Conservation (phyloP, 2,888 invertebrate genomes). For the Chrysotoxum bicinctum region DNA sequence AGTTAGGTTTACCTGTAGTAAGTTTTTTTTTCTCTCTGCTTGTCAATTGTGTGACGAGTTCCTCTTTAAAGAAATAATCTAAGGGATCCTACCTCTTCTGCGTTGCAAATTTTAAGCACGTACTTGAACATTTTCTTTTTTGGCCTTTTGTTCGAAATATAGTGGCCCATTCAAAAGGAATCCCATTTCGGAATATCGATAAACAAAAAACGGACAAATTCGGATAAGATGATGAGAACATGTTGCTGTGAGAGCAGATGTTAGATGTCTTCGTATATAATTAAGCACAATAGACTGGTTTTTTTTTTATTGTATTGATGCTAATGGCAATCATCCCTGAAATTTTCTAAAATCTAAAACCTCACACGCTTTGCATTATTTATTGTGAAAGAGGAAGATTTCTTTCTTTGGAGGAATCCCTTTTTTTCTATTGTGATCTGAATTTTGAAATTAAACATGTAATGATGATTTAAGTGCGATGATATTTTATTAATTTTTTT, state of each 20-base stretch:
- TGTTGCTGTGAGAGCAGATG: slow-evolving; percentile 69
- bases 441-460: slow-evolving; percentile 46
- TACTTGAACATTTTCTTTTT: slow-evolving; percentile 58
- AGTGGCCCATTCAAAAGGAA: neutral
- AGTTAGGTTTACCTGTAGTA: neutral
- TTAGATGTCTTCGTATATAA: slow-evolving; percentile 60
- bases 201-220: slow-evolving; percentile 26
- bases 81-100: slow-evolving; percentile 3
- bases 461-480: slow-evolving; percentile 65
- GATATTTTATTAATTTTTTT: slow-evolving; percentile 60
- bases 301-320: slow-evolving; percentile 3
- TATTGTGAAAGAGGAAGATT: slow-evolving; percentile 31
- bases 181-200: neutral
- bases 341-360: slow-evolving; percentile 41
- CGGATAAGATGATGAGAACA: slow-evolving; percentile 62
- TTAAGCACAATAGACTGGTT: slow-evolving; percentile 51
- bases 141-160: slow-evolving; percentile 19
- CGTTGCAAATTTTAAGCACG: slow-evolving; percentile 70
- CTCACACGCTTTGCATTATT: slow-evolving; percentile 31
- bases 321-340: slow-evolving; percentile 57
- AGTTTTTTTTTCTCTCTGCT: neutral
- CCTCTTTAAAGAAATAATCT: neutral
- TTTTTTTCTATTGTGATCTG: slow-evolving; percentile 8
- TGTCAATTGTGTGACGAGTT: slow-evolving; percentile 65
- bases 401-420: neutral